Base-by-base conservation (phyloP, 2,888 invertebrate genomes). In the Leptogaster cylindrica region DNA sequence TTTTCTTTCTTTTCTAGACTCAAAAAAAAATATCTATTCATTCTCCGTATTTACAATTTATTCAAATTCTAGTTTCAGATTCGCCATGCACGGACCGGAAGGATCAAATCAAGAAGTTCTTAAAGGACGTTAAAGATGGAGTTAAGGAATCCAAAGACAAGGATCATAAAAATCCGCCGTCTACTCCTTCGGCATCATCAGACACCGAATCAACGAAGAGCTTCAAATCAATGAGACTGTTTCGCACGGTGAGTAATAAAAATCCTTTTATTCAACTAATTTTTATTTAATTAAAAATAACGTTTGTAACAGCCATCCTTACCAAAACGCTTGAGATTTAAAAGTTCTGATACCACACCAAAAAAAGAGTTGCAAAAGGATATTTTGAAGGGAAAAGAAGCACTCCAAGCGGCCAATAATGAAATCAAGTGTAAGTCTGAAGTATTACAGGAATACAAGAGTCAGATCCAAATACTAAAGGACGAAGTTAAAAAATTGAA, bases 381-480 rank as follows among this genome's bases (percentile, higher is more conserved):
- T 63, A 81, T 77, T 8, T 72, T 84, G n/a, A 81, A 82, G 71
- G 84, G 84, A 67, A 84, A 84, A 76, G 81, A 81, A 71, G 80
- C 81, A 0, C 73, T 81, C 39, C 66, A 70, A 20, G 68, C 71
- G 5, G 70, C 71, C 6, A 76, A 80, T 66, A 82, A 83, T 16
- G 85, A 85, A 76, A 83, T 84, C 69, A 81, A 82, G 69, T 82
- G 82, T 70, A 85, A 85, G 78, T 84, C 83, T 70, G 78, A 80
- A 63, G 79, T 79, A 31, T 82, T 85, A 48, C 80, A 81, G 70
- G 84, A 83, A 68, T 78, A 84, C 66, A 75, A 79, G 1, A 82
- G 81, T 52, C 83, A 85, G 72, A 76, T 85, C 39, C 84, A 85
- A 70, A 83, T 83, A 55, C 76, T 84, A 66, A 83, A 83, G 69